phyloP scores from a whole-genome alignment of 2,888 invertebrate genomes.

The Deladenus siricidicola region DNA sequence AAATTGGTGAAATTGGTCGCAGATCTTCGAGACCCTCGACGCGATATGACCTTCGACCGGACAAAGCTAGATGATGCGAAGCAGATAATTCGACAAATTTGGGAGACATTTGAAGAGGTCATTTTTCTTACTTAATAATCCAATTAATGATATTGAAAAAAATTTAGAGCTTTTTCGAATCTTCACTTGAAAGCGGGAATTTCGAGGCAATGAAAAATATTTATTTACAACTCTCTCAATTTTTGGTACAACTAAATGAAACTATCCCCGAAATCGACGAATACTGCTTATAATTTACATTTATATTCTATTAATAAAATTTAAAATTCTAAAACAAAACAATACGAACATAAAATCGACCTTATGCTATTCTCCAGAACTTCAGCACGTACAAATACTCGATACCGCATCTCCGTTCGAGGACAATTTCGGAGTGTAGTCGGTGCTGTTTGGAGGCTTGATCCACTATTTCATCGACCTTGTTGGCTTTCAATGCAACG shows the following conservation, averaged over 20 bases:
- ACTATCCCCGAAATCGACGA: slow-evolving; percentile 11
- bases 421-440: not conserved
- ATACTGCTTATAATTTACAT: slow-evolving; percentile 6
- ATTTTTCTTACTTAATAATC: not conserved
- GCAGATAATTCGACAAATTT: slow-evolving; percentile 17
- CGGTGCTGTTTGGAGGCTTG: not conserved
- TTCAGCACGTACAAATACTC: slow-evolving; percentile 71
- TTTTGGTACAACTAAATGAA: slow-evolving; percentile 14
- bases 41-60: slow-evolving; percentile 27
- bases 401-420: slow-evolving; percentile 70
- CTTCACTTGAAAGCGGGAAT: slow-evolving; percentile 27
- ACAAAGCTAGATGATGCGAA: slow-evolving; percentile 11
- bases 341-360: not conserved
- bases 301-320: not conserved
- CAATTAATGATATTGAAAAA: not conserved
- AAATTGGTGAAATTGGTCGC: slow-evolving; percentile 8
- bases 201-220: slow-evolving; percentile 29
- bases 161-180: slow-evolving; percentile 32
- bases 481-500: slow-evolving; percentile 78
- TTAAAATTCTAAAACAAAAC: not conserved
- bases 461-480: slow-evolving; percentile 58
- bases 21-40: slow-evolving; percentile 21
- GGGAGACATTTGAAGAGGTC: slow-evolving; percentile 26
- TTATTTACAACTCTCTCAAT: slow-evolving; percentile 25
- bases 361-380: not conserved